Conservation (phyloP, 2,888 invertebrate genomes). For the Hydropsyche betteni region DNA sequence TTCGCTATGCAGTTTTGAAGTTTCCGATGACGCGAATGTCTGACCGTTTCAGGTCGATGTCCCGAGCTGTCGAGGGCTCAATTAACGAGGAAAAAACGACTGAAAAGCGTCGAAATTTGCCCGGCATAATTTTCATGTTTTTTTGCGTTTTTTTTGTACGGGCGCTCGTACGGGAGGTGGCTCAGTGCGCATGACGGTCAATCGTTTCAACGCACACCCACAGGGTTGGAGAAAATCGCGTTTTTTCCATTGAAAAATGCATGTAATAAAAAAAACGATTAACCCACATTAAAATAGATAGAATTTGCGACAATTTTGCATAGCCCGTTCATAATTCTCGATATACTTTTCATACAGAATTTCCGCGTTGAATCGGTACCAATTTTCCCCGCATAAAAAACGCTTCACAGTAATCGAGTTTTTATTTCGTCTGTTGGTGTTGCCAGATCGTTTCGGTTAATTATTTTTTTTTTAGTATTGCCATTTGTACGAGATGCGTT, state of each 20-base stretch:
- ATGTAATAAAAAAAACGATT: neutral
- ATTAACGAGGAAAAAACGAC: conserved; percentile 11
- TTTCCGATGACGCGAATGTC: neutral
- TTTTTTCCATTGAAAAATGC: neutral
- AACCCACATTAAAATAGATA: neutral
- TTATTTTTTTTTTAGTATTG: conserved; percentile 6
- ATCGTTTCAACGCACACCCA: neutral
- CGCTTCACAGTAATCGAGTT: conserved; percentile 13
- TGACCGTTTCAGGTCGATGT: neutral
- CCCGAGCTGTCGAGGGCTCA: conserved; percentile 1
- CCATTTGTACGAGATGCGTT: neutral
- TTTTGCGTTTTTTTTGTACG: conserved; percentile 55
- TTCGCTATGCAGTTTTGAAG: neutral
- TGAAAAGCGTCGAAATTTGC: conserved; percentile 61
- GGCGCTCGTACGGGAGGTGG: neutral
- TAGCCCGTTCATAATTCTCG: neutral
- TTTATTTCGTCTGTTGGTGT: conserved; percentile 7
- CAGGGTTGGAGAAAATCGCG: neutral
- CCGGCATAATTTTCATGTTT: conserved; percentile 68
- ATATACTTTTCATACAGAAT: conserved; percentile 1
- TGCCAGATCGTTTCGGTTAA: conserved; percentile 21
- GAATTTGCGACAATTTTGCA: neutral
- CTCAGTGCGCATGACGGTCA: conserved; percentile 32
- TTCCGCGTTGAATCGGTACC: conserved; percentile 5
- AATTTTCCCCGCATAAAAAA: conserved; percentile 20